Evolutionary conservation across 37 sponge, comb jelly and placozoan genomes (phyloP).

Genomic region (Ephydatia muelleri): DNA sequence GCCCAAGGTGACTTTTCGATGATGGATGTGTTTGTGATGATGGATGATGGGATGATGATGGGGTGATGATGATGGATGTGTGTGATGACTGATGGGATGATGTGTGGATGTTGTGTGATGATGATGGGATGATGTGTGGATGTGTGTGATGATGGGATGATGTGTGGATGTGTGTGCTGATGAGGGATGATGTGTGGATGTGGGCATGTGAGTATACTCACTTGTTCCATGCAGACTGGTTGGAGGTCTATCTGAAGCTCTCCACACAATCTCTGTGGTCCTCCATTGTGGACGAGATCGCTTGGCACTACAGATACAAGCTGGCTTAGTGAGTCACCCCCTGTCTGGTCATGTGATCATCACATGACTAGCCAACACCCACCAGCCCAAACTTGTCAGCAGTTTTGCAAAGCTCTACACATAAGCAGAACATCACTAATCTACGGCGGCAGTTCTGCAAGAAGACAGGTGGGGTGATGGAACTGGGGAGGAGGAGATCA

Average conservation of each 20-base stretch:
- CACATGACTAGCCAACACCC: background rate
- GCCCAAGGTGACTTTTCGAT: background rate
- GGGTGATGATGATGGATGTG: too few species aligned
- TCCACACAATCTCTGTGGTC: slow-evolving; percentile 57
- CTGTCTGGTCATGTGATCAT: background rate
- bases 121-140: background rate
- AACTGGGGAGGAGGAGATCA: background rate
- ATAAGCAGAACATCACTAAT: slow-evolving; percentile 31
- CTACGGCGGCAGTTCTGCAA: slow-evolving; percentile 62
- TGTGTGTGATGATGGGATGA: slow-evolving; percentile 2
- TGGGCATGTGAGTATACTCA: too few species aligned
- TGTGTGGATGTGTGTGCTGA: too few species aligned
- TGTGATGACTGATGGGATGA: too few species aligned
- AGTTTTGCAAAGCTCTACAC: slow-evolving; percentile 10
- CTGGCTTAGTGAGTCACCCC: slow-evolving; percentile 57
- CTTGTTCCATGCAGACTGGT: too few species aligned
- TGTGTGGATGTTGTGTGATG: slow-evolving; percentile 1
- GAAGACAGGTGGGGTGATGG: slow-evolving; percentile 41
- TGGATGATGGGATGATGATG: background rate
- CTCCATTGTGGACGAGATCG: slow-evolving; percentile 44
- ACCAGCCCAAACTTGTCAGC: slow-evolving; percentile 34
- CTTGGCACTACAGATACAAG: slow-evolving; percentile 61
- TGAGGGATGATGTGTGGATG: too few species aligned
- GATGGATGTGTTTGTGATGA: background rate
- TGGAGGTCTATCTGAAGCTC: slow-evolving; percentile 9